Evolutionary conservation across 2,113 vertebrate genomes (phyloP).

Genomic region (Eonycteris spelaea): DNA sequence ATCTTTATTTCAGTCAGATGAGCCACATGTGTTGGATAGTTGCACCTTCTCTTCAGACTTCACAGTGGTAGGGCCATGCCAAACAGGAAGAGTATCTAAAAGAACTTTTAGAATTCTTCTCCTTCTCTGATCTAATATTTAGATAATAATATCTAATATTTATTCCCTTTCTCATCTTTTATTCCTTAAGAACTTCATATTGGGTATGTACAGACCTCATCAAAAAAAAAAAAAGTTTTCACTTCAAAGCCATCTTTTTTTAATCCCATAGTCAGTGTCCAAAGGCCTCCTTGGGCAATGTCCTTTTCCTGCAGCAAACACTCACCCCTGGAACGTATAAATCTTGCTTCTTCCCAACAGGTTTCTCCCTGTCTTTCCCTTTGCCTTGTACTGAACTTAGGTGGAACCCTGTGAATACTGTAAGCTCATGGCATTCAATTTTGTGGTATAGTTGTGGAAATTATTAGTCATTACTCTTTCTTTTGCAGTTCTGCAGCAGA

Average conservation of each 20-base stretch:
- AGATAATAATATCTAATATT: neutral
- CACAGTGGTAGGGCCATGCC: neutral
- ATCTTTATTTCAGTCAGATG: neutral
- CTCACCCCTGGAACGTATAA: neutral
- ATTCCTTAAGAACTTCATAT: neutral
- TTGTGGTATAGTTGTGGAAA: neutral
- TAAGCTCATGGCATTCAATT: neutral
- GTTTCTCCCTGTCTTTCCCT: neutral
- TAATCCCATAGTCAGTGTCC: neutral
- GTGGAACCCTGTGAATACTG: neutral
- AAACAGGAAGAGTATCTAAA: neutral
- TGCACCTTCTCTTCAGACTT: neutral
- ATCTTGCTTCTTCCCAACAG: neutral
- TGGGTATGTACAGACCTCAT: neutral
- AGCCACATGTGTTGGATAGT: neutral
- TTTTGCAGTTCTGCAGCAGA: neutral
- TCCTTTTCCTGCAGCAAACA: neutral
- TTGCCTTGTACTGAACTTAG: neutral
- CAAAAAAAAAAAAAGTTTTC: neutral
- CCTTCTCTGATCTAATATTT: neutral
- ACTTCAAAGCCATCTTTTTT: neutral
- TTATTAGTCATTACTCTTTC: neutral
- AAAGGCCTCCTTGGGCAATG: neutral
- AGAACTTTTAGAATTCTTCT: neutral
- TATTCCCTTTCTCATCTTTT: neutral